These are phyloP conservation scores for Pygoscelis adeliae DNA, from an alignment of 2,113 vertebrate genomes.

Conservation along the genomic window DNA sequence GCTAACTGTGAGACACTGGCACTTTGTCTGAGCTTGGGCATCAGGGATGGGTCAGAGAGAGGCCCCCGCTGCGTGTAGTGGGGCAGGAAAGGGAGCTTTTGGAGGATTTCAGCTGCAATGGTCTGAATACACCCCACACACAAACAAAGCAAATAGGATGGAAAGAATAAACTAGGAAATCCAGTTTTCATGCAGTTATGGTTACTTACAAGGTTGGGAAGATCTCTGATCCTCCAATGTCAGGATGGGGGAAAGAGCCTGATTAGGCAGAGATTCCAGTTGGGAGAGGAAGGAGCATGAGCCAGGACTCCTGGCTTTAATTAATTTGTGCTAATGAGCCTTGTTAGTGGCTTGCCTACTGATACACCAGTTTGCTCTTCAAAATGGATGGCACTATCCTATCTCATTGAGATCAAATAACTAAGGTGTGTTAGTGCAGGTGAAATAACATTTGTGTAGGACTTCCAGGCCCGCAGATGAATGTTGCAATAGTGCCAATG, in stretches of 20 bases:
- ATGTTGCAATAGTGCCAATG: fast-evolving
- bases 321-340: background rate
- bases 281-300: background rate
- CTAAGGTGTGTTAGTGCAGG: background rate
- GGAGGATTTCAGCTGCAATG: background rate
- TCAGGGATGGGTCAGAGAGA: background rate
- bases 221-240: background rate
- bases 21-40: background rate
- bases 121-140: background rate
- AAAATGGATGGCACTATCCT: background rate
- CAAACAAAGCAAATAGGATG: background rate
- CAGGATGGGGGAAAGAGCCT: background rate
- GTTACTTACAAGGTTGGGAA: background rate
- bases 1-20: background rate
- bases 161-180: background rate
- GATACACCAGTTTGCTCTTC: background rate
- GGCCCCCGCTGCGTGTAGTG: fast-evolving
- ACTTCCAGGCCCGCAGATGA: background rate
- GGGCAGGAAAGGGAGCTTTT: background rate
- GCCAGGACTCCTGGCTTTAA: background rate
- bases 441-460: background rate
- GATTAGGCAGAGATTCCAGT: background rate
- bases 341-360: background rate
- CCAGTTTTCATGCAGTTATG: background rate
- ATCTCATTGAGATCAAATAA: background rate